Conservation (phyloP, 2,113 vertebrate species). For the Eulemur rufifrons region DNA sequence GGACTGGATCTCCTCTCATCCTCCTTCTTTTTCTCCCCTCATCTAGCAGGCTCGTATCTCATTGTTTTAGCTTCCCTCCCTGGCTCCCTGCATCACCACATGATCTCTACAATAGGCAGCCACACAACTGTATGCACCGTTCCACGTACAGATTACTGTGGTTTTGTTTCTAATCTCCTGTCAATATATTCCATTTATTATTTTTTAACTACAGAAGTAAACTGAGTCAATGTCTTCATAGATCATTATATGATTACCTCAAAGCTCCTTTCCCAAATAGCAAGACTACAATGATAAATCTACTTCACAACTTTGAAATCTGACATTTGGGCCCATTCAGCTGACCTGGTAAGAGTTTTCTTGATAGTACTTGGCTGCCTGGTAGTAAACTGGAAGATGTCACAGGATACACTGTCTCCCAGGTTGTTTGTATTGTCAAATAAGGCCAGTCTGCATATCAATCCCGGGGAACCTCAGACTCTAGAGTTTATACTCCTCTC, state of each 20-base stretch:
- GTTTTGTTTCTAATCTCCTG: neutral
- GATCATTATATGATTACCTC: neutral
- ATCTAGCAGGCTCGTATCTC: neutral
- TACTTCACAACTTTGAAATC: neutral
- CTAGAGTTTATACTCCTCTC: neutral
- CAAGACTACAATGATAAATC: neutral
- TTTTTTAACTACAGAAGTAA: neutral
- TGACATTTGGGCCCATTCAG: neutral
- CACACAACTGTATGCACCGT: fast-evolving
- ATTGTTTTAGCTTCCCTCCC: neutral
- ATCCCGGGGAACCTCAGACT: neutral
- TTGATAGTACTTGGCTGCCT: neutral
- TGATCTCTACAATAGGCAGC: neutral
- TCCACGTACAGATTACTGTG: neutral
- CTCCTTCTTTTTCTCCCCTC: neutral
- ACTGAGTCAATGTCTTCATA: neutral
- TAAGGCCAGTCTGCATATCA: neutral
- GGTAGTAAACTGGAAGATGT: neutral
- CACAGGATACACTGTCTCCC: neutral
- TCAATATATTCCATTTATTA: neutral
- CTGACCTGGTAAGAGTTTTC: neutral
- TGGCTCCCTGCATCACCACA: neutral
- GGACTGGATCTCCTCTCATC: neutral
- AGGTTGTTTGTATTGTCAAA: neutral
- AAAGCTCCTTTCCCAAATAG: neutral